phyloP scores from a whole-genome alignment of 2,113 vertebrate species.

The Gasterosteus aculeatus region DNA sequence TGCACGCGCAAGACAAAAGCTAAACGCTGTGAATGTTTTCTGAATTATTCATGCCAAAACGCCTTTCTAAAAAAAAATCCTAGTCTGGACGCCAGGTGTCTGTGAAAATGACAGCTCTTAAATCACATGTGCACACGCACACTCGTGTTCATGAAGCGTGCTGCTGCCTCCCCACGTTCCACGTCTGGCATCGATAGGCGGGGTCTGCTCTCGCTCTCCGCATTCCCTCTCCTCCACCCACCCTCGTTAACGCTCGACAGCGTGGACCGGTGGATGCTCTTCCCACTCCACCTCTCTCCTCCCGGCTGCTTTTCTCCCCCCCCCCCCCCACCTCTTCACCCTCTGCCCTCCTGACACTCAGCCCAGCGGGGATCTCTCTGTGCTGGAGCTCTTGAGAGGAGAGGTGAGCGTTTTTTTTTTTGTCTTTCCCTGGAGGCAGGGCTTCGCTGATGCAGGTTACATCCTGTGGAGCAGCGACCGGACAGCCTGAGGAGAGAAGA shows the following conservation, averaged over 20 bases:
- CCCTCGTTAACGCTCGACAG: slow-evolving; percentile 63
- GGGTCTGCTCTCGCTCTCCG: slow-evolving; percentile 62
- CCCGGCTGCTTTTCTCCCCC: neutral
- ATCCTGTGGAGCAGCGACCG: slow-evolving; percentile 46
- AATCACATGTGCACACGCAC: slow-evolving; percentile 1
- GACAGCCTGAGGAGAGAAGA: slow-evolving; percentile 46
- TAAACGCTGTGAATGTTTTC: neutral
- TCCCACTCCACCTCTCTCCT: slow-evolving; percentile 42
- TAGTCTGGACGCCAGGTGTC: slow-evolving; percentile 17
- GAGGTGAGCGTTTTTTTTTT: slow-evolving; percentile 50
- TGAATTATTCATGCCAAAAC: slow-evolving; percentile 51
- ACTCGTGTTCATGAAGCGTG: slow-evolving; percentile 23
- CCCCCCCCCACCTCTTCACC: neutral
- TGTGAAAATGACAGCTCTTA: slow-evolving; percentile 17
- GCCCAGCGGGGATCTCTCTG: slow-evolving; percentile 49
- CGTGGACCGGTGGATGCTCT: slow-evolving; percentile 54
- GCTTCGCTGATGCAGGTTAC: slow-evolving; percentile 52
- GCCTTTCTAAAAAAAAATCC: slow-evolving; percentile 3
- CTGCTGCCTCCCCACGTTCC: slow-evolving; percentile 45
- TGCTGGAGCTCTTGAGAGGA: neutral
- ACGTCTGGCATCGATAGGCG: slow-evolving; percentile 62
- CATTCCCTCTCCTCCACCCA: slow-evolving; percentile 69
- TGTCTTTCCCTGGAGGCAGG: slow-evolving; percentile 40
- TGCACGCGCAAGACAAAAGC: slow-evolving; percentile 39
- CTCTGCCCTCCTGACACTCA: slow-evolving; percentile 37